phyloP scores from a whole-genome alignment of 1,140 invertebrate species.

The Cecropterus lyciades region DNA sequence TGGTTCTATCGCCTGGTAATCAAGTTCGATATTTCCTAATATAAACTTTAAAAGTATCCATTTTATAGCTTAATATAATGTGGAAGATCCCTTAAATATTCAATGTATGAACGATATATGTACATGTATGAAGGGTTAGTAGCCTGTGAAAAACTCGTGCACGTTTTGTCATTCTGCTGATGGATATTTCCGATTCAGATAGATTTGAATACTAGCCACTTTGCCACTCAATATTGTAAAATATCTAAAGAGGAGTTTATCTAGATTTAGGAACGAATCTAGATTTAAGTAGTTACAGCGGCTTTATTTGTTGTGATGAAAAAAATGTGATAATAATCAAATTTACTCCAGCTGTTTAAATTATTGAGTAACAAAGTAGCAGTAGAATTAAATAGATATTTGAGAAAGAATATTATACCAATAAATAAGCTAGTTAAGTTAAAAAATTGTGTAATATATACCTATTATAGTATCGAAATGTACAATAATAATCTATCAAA shows the following conservation, averaged over 20 bases:
- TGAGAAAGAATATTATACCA: no score
- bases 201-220: constrained; percentile 16
- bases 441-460: no score
- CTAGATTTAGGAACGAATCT: background rate
- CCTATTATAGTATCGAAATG: no score
- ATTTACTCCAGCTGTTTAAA: no score
- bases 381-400: no score
- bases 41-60: no score
- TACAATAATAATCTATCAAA: no score
- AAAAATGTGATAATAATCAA: background rate
- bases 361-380: no score
- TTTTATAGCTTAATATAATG: background rate
- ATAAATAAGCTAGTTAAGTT: no score
- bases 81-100: background rate
- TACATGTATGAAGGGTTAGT: constrained; percentile 12
- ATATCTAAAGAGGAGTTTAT: background rate
- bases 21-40: no score
- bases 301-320: background rate
- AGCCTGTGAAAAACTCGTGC: constrained; percentile 27
- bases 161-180: constrained; percentile 27
- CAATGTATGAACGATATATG: constrained; percentile 23
- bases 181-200: constrained; percentile 23
- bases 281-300: no score
- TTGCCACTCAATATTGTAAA: constrained; percentile 17
- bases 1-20: no score